Evolutionary conservation across 2,797 vertebrate species (phyloP).

Genomic region (Capromys pilorides): DNA sequence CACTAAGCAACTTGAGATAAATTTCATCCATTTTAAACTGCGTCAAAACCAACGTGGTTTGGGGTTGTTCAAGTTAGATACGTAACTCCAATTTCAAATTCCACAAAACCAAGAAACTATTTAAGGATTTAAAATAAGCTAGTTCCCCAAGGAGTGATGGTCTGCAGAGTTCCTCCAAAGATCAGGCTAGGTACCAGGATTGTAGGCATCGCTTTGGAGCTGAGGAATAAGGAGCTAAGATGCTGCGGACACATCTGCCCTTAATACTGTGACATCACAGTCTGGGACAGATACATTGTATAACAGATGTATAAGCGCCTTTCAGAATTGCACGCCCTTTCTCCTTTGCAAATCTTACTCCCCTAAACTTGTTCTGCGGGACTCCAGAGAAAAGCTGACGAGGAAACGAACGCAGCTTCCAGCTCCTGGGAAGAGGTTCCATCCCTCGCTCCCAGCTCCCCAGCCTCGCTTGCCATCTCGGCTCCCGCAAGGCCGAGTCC

Average conservation of each 20-base stretch:
- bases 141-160: not conserved
- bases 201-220: not conserved
- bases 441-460: not conserved
- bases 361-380: not conserved
- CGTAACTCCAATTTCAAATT: slow-evolving; percentile 21
- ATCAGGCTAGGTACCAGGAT: not conserved
- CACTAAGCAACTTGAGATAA: not conserved
- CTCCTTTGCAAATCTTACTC: not conserved
- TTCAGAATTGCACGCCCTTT: not conserved
- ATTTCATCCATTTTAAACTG: not conserved
- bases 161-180: not conserved
- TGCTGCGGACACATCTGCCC: not conserved
- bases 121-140: not conserved
- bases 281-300: not conserved
- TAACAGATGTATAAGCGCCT: slow-evolving; percentile 3
- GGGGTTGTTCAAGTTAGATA: not conserved
- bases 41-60: not conserved
- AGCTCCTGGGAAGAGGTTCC: not conserved
- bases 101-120: not conserved
- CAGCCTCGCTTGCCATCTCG: not conserved
- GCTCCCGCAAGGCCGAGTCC: not conserved
- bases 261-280: slow-evolving; percentile 51
- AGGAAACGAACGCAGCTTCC: not conserved
- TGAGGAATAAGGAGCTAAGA: not conserved
- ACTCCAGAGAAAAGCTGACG: not conserved